phyloP scores from a whole-genome alignment of 2,888 invertebrate genomes.

The Cinara cedri region DNA sequence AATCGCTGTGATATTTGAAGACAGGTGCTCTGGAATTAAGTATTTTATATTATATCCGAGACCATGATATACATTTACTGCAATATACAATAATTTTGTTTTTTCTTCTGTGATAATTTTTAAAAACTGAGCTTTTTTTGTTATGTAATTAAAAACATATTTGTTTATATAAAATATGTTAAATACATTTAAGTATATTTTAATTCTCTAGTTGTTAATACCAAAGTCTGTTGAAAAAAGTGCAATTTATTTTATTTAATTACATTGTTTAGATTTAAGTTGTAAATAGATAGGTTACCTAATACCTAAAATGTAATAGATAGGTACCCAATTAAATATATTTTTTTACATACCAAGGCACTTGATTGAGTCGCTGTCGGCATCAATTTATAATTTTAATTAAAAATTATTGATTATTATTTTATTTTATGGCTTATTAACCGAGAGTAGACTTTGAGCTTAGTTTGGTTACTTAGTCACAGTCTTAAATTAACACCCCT shows the following conservation, averaged over 20 bases:
- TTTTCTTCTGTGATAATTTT: conserved; percentile 53
- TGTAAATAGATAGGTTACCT: neutral
- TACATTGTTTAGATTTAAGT: conserved; percentile 11
- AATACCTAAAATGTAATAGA: no score
- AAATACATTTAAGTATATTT: neutral
- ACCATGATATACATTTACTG: conserved; percentile 31
- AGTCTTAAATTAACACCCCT: no score
- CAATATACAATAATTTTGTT: conserved; percentile 17
- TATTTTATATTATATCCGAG: conserved; percentile 17
- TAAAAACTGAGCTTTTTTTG: conserved; percentile 45
- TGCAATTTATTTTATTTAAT: conserved; percentile 43
- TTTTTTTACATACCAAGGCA: neutral
- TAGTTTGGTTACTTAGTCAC: no score
- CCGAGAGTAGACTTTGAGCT: no score
- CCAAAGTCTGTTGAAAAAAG: conserved; percentile 38
- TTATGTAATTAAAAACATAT: conserved; percentile 11
- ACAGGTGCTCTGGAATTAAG: conserved; percentile 46
- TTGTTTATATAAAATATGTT: neutral
- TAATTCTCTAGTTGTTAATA: conserved; percentile 1
- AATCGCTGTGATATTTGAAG: conserved; percentile 53
- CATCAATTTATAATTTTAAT: neutral
- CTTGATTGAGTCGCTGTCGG: no score
- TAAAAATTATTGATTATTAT: neutral
- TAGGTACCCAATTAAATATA: no score
- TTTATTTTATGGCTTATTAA: no score